phyloP scores from a whole-genome alignment of 1,140 invertebrate species.

The Copidosoma floridanum region DNA sequence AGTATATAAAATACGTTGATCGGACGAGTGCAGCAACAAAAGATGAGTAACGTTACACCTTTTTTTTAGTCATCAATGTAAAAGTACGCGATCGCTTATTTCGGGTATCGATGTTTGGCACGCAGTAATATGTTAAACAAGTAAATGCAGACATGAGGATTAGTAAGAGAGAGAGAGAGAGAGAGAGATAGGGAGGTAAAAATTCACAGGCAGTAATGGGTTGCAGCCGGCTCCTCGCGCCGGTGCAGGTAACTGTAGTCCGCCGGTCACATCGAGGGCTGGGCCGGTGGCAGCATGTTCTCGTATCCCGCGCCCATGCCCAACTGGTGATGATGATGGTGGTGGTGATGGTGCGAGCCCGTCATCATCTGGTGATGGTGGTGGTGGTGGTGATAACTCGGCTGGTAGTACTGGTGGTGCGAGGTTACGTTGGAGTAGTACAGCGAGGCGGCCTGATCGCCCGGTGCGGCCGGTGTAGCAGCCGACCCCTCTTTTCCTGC shows the following conservation, averaged over 20 bases:
- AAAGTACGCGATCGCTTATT: too few species aligned
- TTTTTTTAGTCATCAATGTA: too few species aligned
- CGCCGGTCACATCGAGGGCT: conserved; percentile 52
- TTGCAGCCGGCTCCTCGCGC: background rate
- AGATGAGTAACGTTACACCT: too few species aligned
- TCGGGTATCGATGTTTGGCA: too few species aligned
- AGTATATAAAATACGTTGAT: too few species aligned
- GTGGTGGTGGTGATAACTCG: conserved; percentile 50
- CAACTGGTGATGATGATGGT: conserved; percentile 52
- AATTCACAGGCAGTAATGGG: background rate
- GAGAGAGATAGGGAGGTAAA: background rate
- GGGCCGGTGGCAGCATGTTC: conserved; percentile 50
- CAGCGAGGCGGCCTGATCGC: too few species aligned
- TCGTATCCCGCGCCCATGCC: conserved; percentile 50
- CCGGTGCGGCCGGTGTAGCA: too few species aligned
- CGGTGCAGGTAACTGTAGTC: conserved; percentile 1
- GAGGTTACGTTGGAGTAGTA: conserved; percentile 51
- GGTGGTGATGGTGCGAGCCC: conserved; percentile 41
- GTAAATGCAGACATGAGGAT: background rate
- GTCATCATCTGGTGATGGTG: conserved; percentile 49
- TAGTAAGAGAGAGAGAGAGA: background rate
- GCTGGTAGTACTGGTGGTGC: conserved; percentile 51
- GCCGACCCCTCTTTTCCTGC: conserved; percentile 53
- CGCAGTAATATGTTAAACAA: too few species aligned
- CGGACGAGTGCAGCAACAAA: too few species aligned